Evolutionary conservation across 2,888 invertebrate genomes (phyloP), one percentile per base, ranked within the genome.

Genomic region (Zelleria hepariella): DNA sequence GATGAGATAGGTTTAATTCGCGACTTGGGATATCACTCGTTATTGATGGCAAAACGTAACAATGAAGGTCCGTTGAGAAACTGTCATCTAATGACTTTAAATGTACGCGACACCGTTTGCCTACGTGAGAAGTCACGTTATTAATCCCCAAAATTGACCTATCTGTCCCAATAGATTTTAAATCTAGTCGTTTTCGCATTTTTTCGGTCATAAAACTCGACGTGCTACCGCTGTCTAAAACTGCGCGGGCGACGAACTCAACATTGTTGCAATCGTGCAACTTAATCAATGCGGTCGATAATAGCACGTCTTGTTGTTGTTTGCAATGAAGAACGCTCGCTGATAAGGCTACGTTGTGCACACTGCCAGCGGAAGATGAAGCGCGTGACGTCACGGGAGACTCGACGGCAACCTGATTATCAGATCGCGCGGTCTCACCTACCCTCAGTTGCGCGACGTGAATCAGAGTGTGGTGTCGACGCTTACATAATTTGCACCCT

Each of bases 401-500:
- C 5, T 23, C 21, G 21, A 7, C 5, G 18, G 6, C 20, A 52
- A 23, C 5, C 7, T 2, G 24, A 2, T 23, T 5, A 10, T 4
- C 24, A 5, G 6, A 21, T 7, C 23, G 21, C n/a, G n/a, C n/a
- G n/a, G n/a, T n/a, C n/a, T n/a, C n/a, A n/a, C n/a, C n/a, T n/a
- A n/a, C n/a, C n/a, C n/a, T 48, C 4, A 10, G 4, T 21, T 52
- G 21, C 5, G 32, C 27, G 2, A 55, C n/a, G 18, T 55, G 55
- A 32, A 55, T 32, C 6, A 55, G 32, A 5, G 55, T 21, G 15
- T 55, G 6, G 20, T 55, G 55, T 7, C 26, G 25, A 20, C 59
- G 59, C 27, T 53, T 57, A 18, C 61, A 59, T 8, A 59, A n/a
- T 26, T 59, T 59, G 20, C 61, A 61, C 10, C 57, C 59, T 10